Percentiles rank a stretch among this genome's conserved stretches.
Conservation (phyloP, 2,888 invertebrate genomes). For the Agonopterix subpropinquella region DNA sequence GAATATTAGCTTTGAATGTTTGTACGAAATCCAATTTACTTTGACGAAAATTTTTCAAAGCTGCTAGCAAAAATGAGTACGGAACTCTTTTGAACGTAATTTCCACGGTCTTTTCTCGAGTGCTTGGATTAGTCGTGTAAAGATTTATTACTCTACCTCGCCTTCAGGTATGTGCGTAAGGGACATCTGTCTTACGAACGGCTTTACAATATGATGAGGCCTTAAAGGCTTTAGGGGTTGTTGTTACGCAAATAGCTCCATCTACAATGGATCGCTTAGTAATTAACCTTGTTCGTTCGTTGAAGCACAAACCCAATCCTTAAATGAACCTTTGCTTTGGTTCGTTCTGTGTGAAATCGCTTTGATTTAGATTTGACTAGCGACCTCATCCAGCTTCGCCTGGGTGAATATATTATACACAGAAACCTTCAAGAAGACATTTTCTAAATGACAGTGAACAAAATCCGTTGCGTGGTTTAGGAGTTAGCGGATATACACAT, state of each 20-base stretch:
- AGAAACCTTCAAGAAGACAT: too few relatives aligned
- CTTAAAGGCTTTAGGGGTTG: constrained; percentile 5
- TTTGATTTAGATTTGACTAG: constrained; percentile 1
- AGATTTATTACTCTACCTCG: constrained; percentile 42
- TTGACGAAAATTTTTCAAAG: neutral
- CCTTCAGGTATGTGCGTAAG: constrained; percentile 9
- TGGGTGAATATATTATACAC: too few relatives aligned
- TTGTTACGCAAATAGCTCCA: constrained; percentile 11
- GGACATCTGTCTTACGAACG: constrained; percentile 7
- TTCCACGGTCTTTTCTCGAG: constrained; percentile 26
- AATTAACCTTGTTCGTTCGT: constrained; percentile 10
- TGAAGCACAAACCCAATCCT: too few relatives aligned
- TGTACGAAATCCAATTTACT: neutral
- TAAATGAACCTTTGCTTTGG: constrained; percentile 1
- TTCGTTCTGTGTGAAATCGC: neutral
- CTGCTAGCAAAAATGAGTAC: neutral
- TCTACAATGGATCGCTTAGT: constrained; percentile 10
- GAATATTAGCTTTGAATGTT: too few relatives aligned
- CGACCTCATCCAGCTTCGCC: too few relatives aligned
- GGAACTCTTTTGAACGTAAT: neutral
- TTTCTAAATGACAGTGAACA: too few relatives aligned
- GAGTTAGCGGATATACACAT: too few relatives aligned
- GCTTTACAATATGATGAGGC: constrained; percentile 7
- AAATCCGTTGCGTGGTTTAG: too few relatives aligned
- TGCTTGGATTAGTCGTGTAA: constrained; percentile 38